Percentiles rank a stretch among this genome's conserved stretches.
Conservation (phyloP, 2,113 vertebrate genomes). For the Onychostruthus taczanowskii region DNA sequence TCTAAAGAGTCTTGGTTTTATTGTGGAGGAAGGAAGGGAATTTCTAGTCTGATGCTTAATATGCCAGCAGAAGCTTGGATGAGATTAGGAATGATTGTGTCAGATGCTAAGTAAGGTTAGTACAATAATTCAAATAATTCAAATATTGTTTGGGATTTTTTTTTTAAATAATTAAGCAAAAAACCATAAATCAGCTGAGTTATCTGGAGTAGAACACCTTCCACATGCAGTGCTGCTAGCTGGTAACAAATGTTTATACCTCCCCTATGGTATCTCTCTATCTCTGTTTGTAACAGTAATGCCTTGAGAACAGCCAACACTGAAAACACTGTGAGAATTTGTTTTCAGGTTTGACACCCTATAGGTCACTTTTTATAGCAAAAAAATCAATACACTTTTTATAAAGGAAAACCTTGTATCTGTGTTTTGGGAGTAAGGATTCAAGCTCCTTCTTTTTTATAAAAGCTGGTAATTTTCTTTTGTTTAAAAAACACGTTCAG, state of each 20-base stretch:
- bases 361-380: slow-evolving; percentile 75
- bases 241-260: slow-evolving; percentile 27
- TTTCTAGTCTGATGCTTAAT: background rate
- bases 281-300: slow-evolving; percentile 73
- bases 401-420: slow-evolving; percentile 72
- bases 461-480: slow-evolving; percentile 74
- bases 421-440: slow-evolving; percentile 73
- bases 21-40: background rate
- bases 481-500: slow-evolving; percentile 74
- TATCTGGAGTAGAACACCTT: background rate
- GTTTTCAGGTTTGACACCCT: slow-evolving; percentile 80
- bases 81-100: background rate
- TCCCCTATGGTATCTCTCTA: slow-evolving; percentile 73
- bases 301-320: slow-evolving; percentile 78
- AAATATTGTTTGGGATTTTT: background rate
- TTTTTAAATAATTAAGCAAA: background rate
- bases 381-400: slow-evolving; percentile 79
- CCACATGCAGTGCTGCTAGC: background rate
- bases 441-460: slow-evolving; percentile 77
- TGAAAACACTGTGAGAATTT: slow-evolving; percentile 83
- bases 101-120: background rate
- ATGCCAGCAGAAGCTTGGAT: background rate
- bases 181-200: background rate
- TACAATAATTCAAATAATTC: background rate
- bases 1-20: background rate